These are phyloP conservation scores for Hippocampus barbouri DNA, from an alignment of 2,113 vertebrate species.

Conservation along the genomic window DNA sequence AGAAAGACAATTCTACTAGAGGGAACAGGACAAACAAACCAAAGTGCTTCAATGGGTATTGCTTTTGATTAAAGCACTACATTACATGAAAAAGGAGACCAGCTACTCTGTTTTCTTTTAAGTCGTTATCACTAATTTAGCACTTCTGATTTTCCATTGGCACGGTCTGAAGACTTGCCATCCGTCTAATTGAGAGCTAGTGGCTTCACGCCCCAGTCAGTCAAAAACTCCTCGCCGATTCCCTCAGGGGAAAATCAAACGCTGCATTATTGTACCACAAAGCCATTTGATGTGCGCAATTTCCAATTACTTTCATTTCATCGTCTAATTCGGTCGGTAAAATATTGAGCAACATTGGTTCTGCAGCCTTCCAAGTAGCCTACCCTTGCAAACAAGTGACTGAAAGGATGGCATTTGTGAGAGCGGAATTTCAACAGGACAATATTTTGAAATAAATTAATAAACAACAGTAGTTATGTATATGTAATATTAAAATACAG, in stretches of 20 bases:
- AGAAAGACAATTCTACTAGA: not conserved
- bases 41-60: conserved; percentile 23
- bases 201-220: conserved; percentile 41
- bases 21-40: conserved; percentile 16
- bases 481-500: no score
- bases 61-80: conserved; percentile 35
- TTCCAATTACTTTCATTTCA: conserved; percentile 49
- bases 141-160: conserved; percentile 49
- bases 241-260: conserved; percentile 35
- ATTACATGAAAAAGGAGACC: conserved; percentile 30
- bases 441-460: not conserved
- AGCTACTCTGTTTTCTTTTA: conserved; percentile 50
- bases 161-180: conserved; percentile 47
- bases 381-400: not conserved
- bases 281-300: conserved; percentile 29
- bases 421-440: not conserved
- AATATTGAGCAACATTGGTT: conserved; percentile 34
- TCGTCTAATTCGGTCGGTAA: conserved; percentile 33
- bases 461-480: no score
- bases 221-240: conserved; percentile 39
- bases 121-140: conserved; percentile 61
- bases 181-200: conserved; percentile 43
- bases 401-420: not conserved
- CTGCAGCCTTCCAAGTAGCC: conserved; percentile 12
- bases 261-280: conserved; percentile 26